These are phyloP conservation scores for Serrognathus titanus DNA, from an alignment of 2,888 invertebrate genomes.

Conservation along the genomic window DNA sequence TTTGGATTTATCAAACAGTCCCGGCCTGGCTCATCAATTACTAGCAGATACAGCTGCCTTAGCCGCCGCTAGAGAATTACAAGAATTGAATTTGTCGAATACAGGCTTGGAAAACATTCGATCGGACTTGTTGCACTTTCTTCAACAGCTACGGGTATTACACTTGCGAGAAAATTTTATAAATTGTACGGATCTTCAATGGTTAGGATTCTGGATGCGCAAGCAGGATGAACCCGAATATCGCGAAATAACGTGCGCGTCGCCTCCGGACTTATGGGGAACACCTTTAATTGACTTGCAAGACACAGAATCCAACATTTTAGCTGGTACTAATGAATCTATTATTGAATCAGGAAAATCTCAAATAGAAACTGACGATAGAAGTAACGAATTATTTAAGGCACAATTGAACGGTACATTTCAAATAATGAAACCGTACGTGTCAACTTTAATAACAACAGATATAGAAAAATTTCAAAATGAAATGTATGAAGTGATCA, in stretches of 20 bases:
- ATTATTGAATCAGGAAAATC: not conserved
- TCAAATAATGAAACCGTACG: not conserved
- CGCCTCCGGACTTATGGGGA: slow-evolving; percentile 43
- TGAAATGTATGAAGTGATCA: not conserved
- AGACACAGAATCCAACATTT: slow-evolving; percentile 24
- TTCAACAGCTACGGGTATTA: slow-evolving; percentile 66
- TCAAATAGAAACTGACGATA: not conserved
- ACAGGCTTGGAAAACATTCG: slow-evolving; percentile 62
- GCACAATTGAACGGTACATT: not conserved
- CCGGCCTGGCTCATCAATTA: slow-evolving; percentile 65
- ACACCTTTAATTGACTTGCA: slow-evolving; percentile 43
- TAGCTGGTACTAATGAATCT: not conserved
- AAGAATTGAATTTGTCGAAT: slow-evolving; percentile 66
- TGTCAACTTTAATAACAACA: not conserved
- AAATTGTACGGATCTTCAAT: slow-evolving; percentile 64
- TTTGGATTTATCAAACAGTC: slow-evolving; percentile 73
- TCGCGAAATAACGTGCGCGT: slow-evolving; percentile 46
- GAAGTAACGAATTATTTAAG: not conserved
- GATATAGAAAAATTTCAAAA: not conserved
- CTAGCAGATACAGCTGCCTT: slow-evolving; percentile 70
- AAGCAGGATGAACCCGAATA: slow-evolving; percentile 48
- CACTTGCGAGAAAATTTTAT: slow-evolving; percentile 68
- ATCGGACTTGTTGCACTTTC: slow-evolving; percentile 64
- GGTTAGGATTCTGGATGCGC: slow-evolving; percentile 68
- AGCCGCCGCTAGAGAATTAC: slow-evolving; percentile 66